Percentiles rank a stretch among this genome's conserved stretches.
Conservation (phyloP, 2,888 invertebrate genomes). For the Megalurothrips usitatus region DNA sequence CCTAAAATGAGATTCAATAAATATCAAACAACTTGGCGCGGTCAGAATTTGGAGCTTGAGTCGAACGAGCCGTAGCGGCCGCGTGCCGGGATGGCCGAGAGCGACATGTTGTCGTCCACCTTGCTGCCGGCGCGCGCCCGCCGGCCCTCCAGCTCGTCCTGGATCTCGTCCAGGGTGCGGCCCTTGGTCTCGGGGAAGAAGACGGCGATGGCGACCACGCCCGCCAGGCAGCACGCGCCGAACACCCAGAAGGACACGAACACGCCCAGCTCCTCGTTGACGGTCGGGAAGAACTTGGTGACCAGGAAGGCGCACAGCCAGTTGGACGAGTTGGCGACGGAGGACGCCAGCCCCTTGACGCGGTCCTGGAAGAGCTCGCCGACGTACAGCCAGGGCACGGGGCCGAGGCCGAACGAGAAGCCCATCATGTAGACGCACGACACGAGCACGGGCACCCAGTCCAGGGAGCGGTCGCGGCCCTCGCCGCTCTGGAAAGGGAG, state of each 20-base stretch:
- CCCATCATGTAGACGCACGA: constrained; percentile 40
- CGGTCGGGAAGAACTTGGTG: constrained; percentile 39
- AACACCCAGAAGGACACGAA: constrained; percentile 40
- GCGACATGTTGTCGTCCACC: not conserved
- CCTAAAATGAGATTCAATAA: no score
- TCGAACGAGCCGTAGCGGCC: constrained; percentile 17
- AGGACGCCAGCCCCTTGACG: constrained; percentile 39
- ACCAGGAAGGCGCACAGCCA: constrained; percentile 42
- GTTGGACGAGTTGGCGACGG: constrained; percentile 44
- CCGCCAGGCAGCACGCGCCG: constrained; percentile 44
- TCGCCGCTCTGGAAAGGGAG: not conserved
- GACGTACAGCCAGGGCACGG: constrained; percentile 42
- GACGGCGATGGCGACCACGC: constrained; percentile 45
- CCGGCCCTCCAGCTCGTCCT: constrained; percentile 41
- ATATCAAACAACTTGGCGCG: no score
- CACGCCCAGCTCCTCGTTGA: constrained; percentile 36
- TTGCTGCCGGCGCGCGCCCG: not conserved
- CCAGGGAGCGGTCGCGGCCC: constrained; percentile 28
- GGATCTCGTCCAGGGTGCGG: constrained; percentile 6
- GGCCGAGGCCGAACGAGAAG: constrained; percentile 42
- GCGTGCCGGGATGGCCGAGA: not conserved
- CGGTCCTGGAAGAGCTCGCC: constrained; percentile 45
- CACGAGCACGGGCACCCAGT: constrained; percentile 40
- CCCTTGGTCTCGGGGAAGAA: constrained; percentile 43
- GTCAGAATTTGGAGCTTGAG: not conserved